Evolutionary conservation across 2,797 vertebrate species (phyloP), one percentile per base, ranked within the genome.

Genomic region (Neoniphon sammara): DNA sequence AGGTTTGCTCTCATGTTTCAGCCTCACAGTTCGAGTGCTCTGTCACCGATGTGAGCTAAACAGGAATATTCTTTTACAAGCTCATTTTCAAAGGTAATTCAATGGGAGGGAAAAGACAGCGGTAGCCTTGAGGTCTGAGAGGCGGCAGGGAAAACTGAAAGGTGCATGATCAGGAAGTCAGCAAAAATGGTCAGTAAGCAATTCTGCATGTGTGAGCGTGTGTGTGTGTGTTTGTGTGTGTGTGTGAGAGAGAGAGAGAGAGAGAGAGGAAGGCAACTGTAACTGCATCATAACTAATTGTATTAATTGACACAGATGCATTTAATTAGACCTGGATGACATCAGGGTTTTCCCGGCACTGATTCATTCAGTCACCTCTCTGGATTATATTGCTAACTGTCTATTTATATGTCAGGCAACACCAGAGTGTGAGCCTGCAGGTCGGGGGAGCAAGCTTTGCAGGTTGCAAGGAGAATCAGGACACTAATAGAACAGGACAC

Each of bases 381-480:
- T 4, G 68, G 78, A 65, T 93, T 56, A 0, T 23, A 55, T 91
- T 89, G 31, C 90, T 83, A 69, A 64, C 72, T 39, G 31, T 79
- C 85, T 93, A 92, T 90, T 89, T 85, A 84, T 89, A 89, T 14
- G 50, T 47, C 6, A 1, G 81, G 58, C 53, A 70, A 73, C 57
- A 63, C 21, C 75, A 87, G 77, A 67, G 60, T 73, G 69, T 65
- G 69, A 78, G 2, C 58, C 11, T 21, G 58, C 18, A 44, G 17
- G 70, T 75, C 56, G 75, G n/a, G 57, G 61, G 65, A 56, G 58
- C 17, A 36, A 44, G 23, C 20, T 25, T 4, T 44, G 52, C 23
- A 31, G 27, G 27, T 57, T 36, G 30, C 55, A 34, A 7, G 7
- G 36, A 60, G 58, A 46, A 25, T 25, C 25, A 47, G 64, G 56